A percentile compares a stretch with the other conserved stretches of the same genome.
These are phyloP conservation scores for Gastracanthus pulcherrimus DNA, from an alignment of 2,888 invertebrate genomes.

Conservation along the genomic window DNA sequence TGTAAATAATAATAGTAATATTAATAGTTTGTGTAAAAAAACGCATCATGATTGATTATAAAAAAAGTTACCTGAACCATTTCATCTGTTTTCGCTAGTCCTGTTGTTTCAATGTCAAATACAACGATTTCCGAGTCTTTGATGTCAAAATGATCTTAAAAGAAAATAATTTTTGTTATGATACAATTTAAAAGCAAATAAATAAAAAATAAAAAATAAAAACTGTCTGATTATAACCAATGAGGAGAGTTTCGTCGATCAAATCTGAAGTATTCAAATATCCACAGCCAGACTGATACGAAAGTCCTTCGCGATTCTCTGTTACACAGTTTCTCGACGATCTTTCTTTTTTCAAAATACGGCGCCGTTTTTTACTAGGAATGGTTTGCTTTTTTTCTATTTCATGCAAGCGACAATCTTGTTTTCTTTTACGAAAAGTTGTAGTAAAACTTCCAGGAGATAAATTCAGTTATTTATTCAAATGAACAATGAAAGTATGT, in stretches of 20 bases:
- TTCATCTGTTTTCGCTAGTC: constrained; percentile 35
- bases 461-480: constrained; percentile 39
- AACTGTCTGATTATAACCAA: background rate
- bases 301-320: constrained; percentile 49
- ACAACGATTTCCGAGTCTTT: constrained; percentile 26
- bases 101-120: constrained; percentile 58
- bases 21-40: background rate
- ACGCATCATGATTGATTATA: constrained; percentile 2
- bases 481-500: constrained; percentile 19
- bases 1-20: constrained; percentile 29
- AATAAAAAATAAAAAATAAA: background rate
- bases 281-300: constrained; percentile 49
- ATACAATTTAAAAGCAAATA: background rate
- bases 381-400: constrained; percentile 29
- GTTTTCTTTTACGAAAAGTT: constrained; percentile 42
- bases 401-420: background rate
- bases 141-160: constrained; percentile 20
- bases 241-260: constrained; percentile 33
- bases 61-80: constrained; percentile 51
- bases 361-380: constrained; percentile 36
- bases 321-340: constrained; percentile 4
- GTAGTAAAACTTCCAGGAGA: constrained; percentile 50
- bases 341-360: constrained; percentile 42
- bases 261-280: constrained; percentile 44
- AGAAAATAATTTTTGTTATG: constrained; percentile 1